phyloP scores from a whole-genome alignment of 2,113 vertebrate genomes.

The Gymnogyps californianus region DNA sequence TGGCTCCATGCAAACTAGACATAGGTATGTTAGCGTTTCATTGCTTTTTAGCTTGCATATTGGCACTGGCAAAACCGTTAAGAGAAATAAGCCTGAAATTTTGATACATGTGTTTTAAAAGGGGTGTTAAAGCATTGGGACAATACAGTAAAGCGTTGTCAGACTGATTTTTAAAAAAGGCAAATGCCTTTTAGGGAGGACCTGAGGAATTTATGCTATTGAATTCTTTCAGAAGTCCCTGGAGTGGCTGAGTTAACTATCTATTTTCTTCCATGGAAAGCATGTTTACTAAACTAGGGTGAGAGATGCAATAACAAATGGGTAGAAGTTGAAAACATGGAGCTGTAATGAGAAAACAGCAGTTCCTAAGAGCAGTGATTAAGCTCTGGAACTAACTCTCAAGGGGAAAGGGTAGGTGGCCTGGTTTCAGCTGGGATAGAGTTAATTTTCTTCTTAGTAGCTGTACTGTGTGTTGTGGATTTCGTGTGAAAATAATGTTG shows the following conservation, averaged over 20 bases:
- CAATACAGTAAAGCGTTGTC: fast-evolving
- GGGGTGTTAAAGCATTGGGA: background rate
- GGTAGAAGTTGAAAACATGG: background rate
- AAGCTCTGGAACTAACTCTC: background rate
- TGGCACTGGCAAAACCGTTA: background rate
- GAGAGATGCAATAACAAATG: background rate
- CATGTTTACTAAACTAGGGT: background rate
- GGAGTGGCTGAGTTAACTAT: background rate
- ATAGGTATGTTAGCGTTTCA: background rate
- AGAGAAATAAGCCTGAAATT: background rate
- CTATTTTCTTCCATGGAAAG: background rate
- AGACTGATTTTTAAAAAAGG: background rate
- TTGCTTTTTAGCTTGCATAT: background rate
- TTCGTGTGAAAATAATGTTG: no score
- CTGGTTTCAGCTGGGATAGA: no score
- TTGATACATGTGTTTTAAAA: fast-evolving
- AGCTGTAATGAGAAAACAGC: background rate
- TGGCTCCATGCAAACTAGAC: background rate
- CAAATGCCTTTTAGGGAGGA: background rate
- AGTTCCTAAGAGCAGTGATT: background rate
- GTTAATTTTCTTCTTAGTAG: no score
- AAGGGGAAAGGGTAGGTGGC: background rate
- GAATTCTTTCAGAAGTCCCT: background rate
- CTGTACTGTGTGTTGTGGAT: no score
- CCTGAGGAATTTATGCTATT: background rate